A percentile compares a stretch with the other conserved stretches of the same genome.
Conservation (phyloP, 2,113 vertebrate species). For the Narcine bancroftii region DNA sequence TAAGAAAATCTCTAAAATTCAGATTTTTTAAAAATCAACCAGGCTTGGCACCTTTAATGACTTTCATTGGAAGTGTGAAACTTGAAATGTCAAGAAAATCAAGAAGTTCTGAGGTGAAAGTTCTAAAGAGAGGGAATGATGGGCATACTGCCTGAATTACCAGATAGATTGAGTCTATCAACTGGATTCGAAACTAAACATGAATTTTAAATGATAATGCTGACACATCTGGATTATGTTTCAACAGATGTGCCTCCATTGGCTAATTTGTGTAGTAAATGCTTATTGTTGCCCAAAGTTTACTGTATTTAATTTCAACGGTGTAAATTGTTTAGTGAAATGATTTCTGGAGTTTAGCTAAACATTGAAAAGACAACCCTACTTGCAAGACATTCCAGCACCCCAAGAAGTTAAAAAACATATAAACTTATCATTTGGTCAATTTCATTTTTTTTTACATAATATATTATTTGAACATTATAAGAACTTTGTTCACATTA, state of each 20-base stretch:
- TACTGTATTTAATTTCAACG: background rate
- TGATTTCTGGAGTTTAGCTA: background rate
- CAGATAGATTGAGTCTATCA: background rate
- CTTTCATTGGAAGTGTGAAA: background rate
- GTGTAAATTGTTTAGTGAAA: background rate
- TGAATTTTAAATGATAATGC: background rate
- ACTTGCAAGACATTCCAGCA: background rate
- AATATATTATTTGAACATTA: no score
- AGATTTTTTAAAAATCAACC: background rate
- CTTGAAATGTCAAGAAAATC: background rate
- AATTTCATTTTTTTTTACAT: no score
- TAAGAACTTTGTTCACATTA: no score
- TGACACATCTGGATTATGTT: background rate
- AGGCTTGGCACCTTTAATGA: background rate
- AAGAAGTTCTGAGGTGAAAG: background rate
- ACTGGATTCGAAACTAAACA: background rate
- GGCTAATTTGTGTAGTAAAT: background rate
- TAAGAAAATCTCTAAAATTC: background rate
- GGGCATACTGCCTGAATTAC: background rate
- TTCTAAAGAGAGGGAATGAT: background rate
- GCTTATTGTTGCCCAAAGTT: background rate
- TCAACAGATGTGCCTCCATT: background rate
- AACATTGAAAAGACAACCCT: background rate
- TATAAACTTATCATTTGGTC: background rate
- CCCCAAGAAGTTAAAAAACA: background rate